Evolutionary conservation across 2,113 vertebrate species (phyloP).

Genomic region (Otis tarda): DNA sequence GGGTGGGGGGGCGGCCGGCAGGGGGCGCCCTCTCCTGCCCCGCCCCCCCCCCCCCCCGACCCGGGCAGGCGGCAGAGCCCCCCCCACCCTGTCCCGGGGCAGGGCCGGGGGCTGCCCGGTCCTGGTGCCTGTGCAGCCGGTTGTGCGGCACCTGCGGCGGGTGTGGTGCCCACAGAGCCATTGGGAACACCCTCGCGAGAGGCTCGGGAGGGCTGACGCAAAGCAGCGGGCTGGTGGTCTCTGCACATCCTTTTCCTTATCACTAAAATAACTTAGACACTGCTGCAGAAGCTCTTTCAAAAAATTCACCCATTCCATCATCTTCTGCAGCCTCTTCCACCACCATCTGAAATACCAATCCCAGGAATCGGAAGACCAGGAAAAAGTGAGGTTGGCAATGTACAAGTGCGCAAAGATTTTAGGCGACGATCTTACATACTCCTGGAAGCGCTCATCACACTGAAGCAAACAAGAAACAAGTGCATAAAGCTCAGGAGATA

Average conservation of each 20-base stretch:
- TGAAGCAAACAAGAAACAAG: neutral
- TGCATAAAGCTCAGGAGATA: neutral
- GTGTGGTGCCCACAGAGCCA: rapidly evolving
- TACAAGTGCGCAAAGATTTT: neutral
- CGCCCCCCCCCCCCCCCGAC: too few relatives aligned
- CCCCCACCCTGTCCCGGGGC: neutral
- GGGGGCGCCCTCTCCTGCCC: constrained; percentile 56
- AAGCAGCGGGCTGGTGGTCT: rapidly evolving
- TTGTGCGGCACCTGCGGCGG: too few relatives aligned
- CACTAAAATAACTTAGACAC: rapidly evolving
- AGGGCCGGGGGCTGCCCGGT: too few relatives aligned
- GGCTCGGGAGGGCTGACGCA: rapidly evolving
- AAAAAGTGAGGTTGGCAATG: neutral
- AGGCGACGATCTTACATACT: neutral
- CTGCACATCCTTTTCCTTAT: rapidly evolving
- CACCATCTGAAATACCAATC: rapidly evolving
- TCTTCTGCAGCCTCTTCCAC: neutral
- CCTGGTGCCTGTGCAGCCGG: too few relatives aligned
- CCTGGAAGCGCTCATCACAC: neutral
- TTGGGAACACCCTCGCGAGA: rapidly evolving
- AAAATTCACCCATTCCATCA: neutral
- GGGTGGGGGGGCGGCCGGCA: constrained; percentile 51
- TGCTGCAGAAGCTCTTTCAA: rapidly evolving
- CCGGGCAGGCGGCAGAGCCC: too few relatives aligned
- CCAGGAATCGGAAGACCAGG: neutral